Evolutionary conservation across 92 coral and sea anemone genomes (phyloP), one percentile per base, ranked within the genome.

Genomic region (Meandrina meandrites): DNA sequence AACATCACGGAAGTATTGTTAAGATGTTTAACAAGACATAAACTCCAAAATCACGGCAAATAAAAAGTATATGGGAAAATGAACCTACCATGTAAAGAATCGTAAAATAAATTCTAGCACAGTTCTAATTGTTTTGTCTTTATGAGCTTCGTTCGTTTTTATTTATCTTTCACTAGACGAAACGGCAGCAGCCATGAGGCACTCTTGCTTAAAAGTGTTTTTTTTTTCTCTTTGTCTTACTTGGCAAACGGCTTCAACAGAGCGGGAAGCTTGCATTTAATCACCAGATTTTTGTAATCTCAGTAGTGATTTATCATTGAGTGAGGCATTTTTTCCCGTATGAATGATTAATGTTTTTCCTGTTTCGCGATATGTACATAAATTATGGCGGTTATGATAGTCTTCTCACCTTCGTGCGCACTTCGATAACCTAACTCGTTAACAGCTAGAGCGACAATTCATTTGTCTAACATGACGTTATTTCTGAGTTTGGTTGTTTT

Each of bases 381-480:
- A 28, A 36, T 42, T 42, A 64, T 81, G 47, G 57, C 42, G 19
- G 9, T 12, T 42, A 40, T 81, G 85, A 62, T 40, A 64, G 27
- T 50, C 16, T 64, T 37, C 57, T 17, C 85, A 11, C 56, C 56
- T 81, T 81, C 75, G 40, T 32, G 22, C 32, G 34, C 48, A 73
- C n/a, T 35, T 34, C 30, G 19, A 16, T 13, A 5, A 34, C 45
- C 8, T 22, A 40, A 8, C 83, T 58, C 71, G 83, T 81, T 42
- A 18, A 64, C 76, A 68, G 42, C 75, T 36, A 24, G 42, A 66
- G 40, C 28, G 85, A 64, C 85, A 83, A 32, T 83, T 50, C 31
- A 83, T 70, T 28, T 42, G 64, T 84, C 37, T 74, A 72, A 75
- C 87, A 84, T 84, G 74, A 84, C 87, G 73, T 57, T 4, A 56